Evolutionary conservation across 2,888 invertebrate species (phyloP).

Genomic region (Rugalucina vietnamica): DNA sequence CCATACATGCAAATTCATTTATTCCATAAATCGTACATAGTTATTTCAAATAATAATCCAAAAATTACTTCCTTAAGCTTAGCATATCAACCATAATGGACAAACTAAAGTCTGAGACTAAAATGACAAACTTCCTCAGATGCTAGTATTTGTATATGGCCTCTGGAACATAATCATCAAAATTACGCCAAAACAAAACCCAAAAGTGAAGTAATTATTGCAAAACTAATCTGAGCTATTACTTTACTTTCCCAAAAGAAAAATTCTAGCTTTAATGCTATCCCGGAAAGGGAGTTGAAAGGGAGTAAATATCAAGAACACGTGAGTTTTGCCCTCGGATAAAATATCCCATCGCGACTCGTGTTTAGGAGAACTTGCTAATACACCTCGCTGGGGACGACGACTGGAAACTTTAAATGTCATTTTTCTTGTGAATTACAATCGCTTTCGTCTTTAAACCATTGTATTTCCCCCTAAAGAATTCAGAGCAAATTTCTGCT

Average conservation of each 20-base stretch:
- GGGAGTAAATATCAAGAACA: not conserved
- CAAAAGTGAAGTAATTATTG: slow-evolving; percentile 60
- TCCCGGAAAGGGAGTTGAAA: not conserved
- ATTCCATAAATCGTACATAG: not conserved
- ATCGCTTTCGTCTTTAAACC: slow-evolving; percentile 14
- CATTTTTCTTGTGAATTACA: slow-evolving; percentile 30
- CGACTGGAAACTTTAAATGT: slow-evolving; percentile 38
- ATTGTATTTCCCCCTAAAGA: slow-evolving; percentile 21
- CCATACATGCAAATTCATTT: not conserved
- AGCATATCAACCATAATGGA: not conserved
- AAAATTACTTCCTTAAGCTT: not conserved
- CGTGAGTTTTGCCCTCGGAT: slow-evolving; percentile 11
- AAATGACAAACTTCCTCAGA: not conserved
- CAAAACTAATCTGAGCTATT: slow-evolving; percentile 54
- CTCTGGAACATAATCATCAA: slow-evolving; percentile 32
- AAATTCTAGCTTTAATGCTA: slow-evolving; percentile 51
- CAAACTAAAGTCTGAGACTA: not conserved
- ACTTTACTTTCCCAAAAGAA: slow-evolving; percentile 59
- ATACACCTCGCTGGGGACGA: slow-evolving; percentile 25
- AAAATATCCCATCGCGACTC: not conserved
- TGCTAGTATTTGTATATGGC: slow-evolving; percentile 11
- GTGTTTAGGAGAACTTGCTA: slow-evolving; percentile 24
- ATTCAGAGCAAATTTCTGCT: slow-evolving; percentile 33
- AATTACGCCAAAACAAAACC: slow-evolving; percentile 53
- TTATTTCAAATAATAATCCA: not conserved